Evolutionary conservation across 2,888 invertebrate genomes (phyloP).

Genomic region (Pachymerium ferrugineum): DNA sequence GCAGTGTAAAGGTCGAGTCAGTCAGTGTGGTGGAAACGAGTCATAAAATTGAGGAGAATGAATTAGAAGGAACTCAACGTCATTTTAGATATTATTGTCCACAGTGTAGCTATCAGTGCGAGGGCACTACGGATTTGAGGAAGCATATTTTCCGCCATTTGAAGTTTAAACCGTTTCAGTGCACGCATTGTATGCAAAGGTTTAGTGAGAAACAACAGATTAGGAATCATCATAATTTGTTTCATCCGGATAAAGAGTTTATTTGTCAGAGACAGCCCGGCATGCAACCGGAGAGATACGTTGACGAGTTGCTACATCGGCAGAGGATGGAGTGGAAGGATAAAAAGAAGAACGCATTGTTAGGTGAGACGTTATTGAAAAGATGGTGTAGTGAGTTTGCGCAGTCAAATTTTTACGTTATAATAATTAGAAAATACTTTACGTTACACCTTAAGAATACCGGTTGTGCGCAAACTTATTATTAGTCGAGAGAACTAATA

Average conservation of each 20-base stretch:
- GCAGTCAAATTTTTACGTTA: no score
- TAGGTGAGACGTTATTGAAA: no score
- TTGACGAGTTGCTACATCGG: slow-evolving; percentile 29
- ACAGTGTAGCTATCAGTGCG: slow-evolving; percentile 32
- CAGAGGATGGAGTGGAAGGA: slow-evolving; percentile 31
- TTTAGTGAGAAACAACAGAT: slow-evolving; percentile 32
- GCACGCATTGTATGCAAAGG: neutral
- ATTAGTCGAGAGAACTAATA: no score
- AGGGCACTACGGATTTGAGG: slow-evolving; percentile 31
- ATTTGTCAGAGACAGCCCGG: slow-evolving; percentile 24
- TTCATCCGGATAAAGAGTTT: slow-evolving; percentile 29
- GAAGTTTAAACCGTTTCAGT: slow-evolving; percentile 32
- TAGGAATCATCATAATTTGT: slow-evolving; percentile 27
- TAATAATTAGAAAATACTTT: no score
- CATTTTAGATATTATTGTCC: slow-evolving; percentile 31
- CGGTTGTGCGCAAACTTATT: no score
- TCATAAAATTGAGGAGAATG: neutral
- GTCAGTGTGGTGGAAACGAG: neutral
- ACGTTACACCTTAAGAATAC: no score
- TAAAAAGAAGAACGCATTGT: slow-evolving; percentile 28
- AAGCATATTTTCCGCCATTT: slow-evolving; percentile 34
- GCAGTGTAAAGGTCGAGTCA: neutral
- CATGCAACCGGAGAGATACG: slow-evolving; percentile 25
- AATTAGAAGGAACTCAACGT: neutral
- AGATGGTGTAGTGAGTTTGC: neutral